These are phyloP conservation scores for Furnarius figulus DNA, from an alignment of 2,113 vertebrate genomes.

Conservation along the genomic window DNA sequence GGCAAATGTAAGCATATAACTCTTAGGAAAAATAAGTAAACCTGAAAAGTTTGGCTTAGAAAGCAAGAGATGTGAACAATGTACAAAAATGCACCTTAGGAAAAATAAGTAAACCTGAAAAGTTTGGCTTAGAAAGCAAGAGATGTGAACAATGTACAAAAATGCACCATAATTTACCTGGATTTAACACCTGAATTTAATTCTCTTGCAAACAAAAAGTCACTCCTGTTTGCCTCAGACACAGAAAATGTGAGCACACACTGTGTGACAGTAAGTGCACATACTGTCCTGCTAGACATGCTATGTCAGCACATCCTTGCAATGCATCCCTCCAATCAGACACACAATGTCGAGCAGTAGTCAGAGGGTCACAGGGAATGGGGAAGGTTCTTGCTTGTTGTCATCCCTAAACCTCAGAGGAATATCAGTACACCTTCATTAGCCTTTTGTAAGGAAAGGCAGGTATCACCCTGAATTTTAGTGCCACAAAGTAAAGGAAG, in stretches of 20 bases:
- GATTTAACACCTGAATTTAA: background rate
- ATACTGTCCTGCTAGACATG: background rate
- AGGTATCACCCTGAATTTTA: background rate
- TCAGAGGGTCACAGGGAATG: background rate
- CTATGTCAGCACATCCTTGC: background rate
- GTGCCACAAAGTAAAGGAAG: background rate
- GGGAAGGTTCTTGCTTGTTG: background rate
- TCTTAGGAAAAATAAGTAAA: background rate
- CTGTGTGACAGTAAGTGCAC: background rate
- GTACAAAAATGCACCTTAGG: background rate
- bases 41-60: background rate
- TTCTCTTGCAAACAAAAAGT: background rate
- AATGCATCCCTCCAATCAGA: accelerated
- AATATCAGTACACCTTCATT: background rate
- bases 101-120: background rate
- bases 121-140: background rate
- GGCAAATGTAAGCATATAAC: background rate
- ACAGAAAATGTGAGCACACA: background rate
- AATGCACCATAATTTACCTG: background rate
- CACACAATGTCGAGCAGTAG: accelerated
- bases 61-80: background rate
- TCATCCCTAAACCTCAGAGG: background rate
- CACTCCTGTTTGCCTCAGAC: background rate
- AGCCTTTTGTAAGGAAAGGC: background rate
- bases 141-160: background rate